Evolutionary conservation across 1,140 invertebrate species (phyloP), one percentile per base, ranked within the genome.

Genomic region (Arctopsyche grandis): DNA sequence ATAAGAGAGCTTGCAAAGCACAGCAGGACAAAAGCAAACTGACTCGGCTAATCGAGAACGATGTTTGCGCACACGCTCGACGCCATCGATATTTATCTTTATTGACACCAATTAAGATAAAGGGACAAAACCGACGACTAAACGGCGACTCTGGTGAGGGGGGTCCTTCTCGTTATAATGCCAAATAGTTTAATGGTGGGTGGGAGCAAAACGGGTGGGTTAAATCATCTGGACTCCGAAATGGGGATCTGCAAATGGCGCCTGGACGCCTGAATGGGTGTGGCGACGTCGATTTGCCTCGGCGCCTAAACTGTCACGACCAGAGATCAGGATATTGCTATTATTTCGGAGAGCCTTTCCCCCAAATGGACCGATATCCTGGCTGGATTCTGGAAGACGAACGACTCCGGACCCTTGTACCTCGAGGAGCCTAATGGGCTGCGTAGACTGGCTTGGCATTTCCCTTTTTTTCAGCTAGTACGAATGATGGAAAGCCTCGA

Each of bases 71-170:
- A 26, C 22, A 29, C 63, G 63, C 63, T 22, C 21, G 12, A 14
- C 16, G 69, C 29, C 43, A 71, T 71, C 44, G 38, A 48, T 71
- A 71, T 71, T 71, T 71, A 71, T 71, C 69, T 71, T 71, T 71
- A 71, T 71, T 71, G 44, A 38, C 29, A 38, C 19, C 69, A 71
- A 71, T 71, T 71, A 48, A 71, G 69, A 71, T 71, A 71, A 48
- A 44, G 69, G 1, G 12, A 22, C 0, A 21, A 4, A 22, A 9
- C 44, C 44, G 44, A 46, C 5, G 44, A 46, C 5, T 46, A 12
- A 46, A 12, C 5, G 12, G 44, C 44, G 5, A 46, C 16, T 63
- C 58, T 5, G 24, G 9, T 26, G 9, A 19, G 3, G 7, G 12
- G 12, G 10, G 48, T 52, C 48, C 48, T 46, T 12, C 48, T 52